Conservation (phyloP, 2,888 invertebrate species). For the Drosophila birchii region DNA sequence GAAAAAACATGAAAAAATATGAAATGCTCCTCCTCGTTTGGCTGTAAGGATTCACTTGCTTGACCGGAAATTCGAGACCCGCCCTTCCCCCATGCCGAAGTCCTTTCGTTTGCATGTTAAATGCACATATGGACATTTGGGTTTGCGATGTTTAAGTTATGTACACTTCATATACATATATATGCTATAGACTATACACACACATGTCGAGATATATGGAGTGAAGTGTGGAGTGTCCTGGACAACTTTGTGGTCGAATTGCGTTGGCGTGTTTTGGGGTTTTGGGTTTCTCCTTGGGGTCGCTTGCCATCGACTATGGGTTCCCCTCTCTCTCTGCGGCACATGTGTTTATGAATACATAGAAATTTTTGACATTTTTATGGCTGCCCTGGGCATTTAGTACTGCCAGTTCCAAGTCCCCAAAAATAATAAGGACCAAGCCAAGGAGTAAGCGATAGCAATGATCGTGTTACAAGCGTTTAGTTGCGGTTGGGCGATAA, state of each 20-base stretch:
- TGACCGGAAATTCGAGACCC: conserved; percentile 75
- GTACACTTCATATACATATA: conserved; percentile 48
- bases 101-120: conserved; percentile 74
- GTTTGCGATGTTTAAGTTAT: conserved; percentile 65
- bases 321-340: conserved; percentile 16
- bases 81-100: conserved; percentile 29
- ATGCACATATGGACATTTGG: conserved; percentile 66
- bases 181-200: conserved; percentile 29
- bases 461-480: conserved; percentile 55
- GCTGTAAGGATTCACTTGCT: conserved; percentile 75
- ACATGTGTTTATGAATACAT: conserved; percentile 77
- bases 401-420: conserved; percentile 5
- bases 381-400: conserved; percentile 66
- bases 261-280: conserved; percentile 72
- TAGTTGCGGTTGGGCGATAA: conserved; percentile 28
- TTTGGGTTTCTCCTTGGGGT: conserved; percentile 50
- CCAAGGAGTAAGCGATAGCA: conserved; percentile 37
- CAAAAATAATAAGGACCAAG: conserved; percentile 16
- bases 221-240: conserved; percentile 38
- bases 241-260: conserved; percentile 66
- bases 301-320: conserved; percentile 32
- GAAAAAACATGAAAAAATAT: conserved; percentile 47
- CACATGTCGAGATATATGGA: conserved; percentile 12
- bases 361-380: conserved; percentile 72
- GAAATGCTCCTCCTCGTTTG: conserved; percentile 38